A percentile compares a stretch with the other conserved stretches of the same genome.
Conservation (phyloP, 2,113 vertebrate species). For the Triplophysa siluroides region DNA sequence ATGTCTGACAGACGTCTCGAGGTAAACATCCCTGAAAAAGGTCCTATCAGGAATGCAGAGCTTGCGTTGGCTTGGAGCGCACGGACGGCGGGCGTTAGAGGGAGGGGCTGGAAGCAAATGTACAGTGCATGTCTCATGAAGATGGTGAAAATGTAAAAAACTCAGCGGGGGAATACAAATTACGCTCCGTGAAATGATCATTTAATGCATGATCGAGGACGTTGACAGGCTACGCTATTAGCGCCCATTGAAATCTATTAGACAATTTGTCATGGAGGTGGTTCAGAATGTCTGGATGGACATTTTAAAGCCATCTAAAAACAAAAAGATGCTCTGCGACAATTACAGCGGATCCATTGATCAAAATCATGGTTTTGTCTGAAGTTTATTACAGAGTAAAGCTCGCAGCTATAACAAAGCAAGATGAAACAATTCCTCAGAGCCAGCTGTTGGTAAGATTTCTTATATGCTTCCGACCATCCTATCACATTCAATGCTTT, state of each 20-base stretch:
- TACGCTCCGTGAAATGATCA: slow-evolving; percentile 12
- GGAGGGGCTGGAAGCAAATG: slow-evolving; percentile 15
- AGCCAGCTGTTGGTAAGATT: slow-evolving; percentile 39
- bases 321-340: not conserved
- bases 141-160: slow-evolving; percentile 35
- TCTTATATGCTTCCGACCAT: slow-evolving; percentile 35
- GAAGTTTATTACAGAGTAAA: slow-evolving; percentile 12
- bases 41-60: slow-evolving; percentile 71
- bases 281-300: not conserved
- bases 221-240: not conserved
- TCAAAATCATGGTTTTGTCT: slow-evolving; percentile 7
- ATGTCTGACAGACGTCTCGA: slow-evolving; percentile 67
- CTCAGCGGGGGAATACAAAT: not conserved
- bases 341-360: not conserved
- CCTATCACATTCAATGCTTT: slow-evolving; percentile 28
- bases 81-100: not conserved
- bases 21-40: slow-evolving; percentile 76
- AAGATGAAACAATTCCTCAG: slow-evolving; percentile 30
- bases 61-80: slow-evolving; percentile 41
- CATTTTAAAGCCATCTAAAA: not conserved
- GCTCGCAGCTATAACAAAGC: slow-evolving; percentile 9
- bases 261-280: not conserved
- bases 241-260: not conserved
- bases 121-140: slow-evolving; percentile 27
- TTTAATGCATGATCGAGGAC: not conserved